Evolutionary conservation across 2,113 vertebrate genomes (phyloP).

Genomic region (Amphiprion percula): DNA sequence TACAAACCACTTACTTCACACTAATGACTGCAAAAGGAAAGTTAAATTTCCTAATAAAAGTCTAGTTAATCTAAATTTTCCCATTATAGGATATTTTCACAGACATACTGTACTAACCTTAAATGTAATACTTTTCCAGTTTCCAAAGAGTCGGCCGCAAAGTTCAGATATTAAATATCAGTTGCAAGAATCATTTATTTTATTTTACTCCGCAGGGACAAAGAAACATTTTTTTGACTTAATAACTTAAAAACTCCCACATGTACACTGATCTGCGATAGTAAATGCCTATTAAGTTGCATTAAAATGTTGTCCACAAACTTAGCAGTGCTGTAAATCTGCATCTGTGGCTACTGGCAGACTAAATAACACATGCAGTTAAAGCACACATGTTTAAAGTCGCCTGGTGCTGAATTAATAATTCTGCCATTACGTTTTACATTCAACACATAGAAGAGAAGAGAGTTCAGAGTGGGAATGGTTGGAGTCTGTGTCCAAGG

Average conservation of each 20-base stretch:
- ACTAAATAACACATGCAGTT: conserved; percentile 41
- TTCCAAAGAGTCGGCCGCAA: conserved; percentile 19
- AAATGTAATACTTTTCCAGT: conserved; percentile 4
- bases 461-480: not conserved
- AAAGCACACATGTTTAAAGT: conserved; percentile 58
- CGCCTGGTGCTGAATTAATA: conserved; percentile 66
- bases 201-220: conserved; percentile 30
- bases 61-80: conserved; percentile 32
- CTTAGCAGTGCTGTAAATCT: conserved; percentile 35
- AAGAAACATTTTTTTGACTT: conserved; percentile 24
- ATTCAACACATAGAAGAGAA: conserved; percentile 22
- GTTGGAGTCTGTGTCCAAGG: conserved; percentile 23
- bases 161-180: conserved; percentile 52
- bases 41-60: conserved; percentile 21
- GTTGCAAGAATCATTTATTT: conserved; percentile 24
- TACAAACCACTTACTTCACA: not conserved
- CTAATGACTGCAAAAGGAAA: not conserved
- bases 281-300: conserved; percentile 48
- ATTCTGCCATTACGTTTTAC: conserved; percentile 50
- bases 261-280: conserved; percentile 18
- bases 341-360: conserved; percentile 42
- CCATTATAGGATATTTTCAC: conserved; percentile 19
- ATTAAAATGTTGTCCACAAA: conserved; percentile 30
- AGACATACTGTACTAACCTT: not conserved
- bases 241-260: conserved; percentile 15